Evolutionary conservation across 35 echinoderm and acorn worm genomes (phyloP).

Genomic region (Lytechinus variegatus): DNA sequence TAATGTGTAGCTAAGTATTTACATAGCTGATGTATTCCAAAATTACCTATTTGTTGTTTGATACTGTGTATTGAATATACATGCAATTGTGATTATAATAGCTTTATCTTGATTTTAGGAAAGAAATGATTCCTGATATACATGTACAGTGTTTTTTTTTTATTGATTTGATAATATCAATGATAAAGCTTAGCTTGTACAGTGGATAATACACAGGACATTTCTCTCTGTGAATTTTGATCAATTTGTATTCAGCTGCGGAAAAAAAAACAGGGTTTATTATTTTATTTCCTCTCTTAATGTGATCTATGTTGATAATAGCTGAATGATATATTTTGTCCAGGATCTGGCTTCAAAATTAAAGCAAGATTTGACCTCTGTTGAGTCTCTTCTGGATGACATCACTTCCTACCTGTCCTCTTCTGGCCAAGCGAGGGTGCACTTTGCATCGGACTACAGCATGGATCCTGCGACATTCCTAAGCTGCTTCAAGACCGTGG

Average conservation of each 20-base stretch:
- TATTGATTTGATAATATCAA: no score
- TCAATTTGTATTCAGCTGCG: not conserved
- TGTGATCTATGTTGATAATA: not conserved
- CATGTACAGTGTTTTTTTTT: no score
- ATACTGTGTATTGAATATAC: no score
- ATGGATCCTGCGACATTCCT: slow-evolving; percentile 83
- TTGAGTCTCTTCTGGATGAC: slow-evolving; percentile 52
- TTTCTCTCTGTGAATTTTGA: not conserved
- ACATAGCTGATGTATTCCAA: not conserved
- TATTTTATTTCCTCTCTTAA: not conserved
- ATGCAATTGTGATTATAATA: not conserved
- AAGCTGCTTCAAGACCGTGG: slow-evolving; percentile 79
- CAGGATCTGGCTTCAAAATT: slow-evolving; percentile 61
- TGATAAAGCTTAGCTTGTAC: no score
- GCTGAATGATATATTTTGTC: not conserved
- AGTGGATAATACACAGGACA: no score
- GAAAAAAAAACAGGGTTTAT: not conserved
- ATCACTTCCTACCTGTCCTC: slow-evolving; percentile 60
- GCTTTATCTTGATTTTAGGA: no score
- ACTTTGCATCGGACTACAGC: slow-evolving; percentile 66
- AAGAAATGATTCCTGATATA: not conserved
- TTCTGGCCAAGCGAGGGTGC: slow-evolving; percentile 69
- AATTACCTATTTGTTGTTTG: not conserved
- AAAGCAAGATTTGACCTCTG: slow-evolving; percentile 1
- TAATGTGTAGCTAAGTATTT: not conserved